Evolutionary conservation across 1,140 invertebrate genomes (phyloP).

Genomic region (Halictus rubicundus): DNA sequence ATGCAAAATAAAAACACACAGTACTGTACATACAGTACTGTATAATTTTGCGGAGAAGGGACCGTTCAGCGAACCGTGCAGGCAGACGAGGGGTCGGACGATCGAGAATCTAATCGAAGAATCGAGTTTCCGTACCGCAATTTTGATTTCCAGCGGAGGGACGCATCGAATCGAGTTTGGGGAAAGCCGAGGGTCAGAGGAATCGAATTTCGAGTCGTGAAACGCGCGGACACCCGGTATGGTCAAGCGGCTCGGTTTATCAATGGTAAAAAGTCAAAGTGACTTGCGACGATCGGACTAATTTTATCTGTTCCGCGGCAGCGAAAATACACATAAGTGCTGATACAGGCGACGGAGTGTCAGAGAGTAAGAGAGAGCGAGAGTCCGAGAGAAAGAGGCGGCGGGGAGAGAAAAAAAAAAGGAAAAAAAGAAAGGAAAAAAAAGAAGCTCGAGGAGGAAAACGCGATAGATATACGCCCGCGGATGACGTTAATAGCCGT

Average conservation of each 20-base stretch:
- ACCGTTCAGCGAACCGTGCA: no score
- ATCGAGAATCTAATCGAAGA: no score
- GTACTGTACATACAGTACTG: no score
- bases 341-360: not conserved
- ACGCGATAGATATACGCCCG: slow-evolving; percentile 6
- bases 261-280: slow-evolving; percentile 12
- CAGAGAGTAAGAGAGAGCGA: not conserved
- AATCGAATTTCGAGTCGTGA: no score
- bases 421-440: not conserved
- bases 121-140: no score
- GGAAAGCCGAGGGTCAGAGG: no score
- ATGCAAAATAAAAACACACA: no score
- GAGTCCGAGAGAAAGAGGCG: not conserved
- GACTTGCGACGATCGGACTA: not conserved
- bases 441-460: not conserved
- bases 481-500: slow-evolving; percentile 37
- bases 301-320: slow-evolving; percentile 12
- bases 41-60: no score
- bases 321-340: slow-evolving; percentile 18
- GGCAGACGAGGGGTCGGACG: no score
- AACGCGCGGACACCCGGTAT: not conserved
- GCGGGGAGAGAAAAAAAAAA: not conserved
- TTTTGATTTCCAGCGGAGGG: no score
- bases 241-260: not conserved
- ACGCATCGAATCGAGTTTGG: no score